Base-by-base conservation (phyloP, 2,113 vertebrate genomes). In the Petromus typicus region DNA sequence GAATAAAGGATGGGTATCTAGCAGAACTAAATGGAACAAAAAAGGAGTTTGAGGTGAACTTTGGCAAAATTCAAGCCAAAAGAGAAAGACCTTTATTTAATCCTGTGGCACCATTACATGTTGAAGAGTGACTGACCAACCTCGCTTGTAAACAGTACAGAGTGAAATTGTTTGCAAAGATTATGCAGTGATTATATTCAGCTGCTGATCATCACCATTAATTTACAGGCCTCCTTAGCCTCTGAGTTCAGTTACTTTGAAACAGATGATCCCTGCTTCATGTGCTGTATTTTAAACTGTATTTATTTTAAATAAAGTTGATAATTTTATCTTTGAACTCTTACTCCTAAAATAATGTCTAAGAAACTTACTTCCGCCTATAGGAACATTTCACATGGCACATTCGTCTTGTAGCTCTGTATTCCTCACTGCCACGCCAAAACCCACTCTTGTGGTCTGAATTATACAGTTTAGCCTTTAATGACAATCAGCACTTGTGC, bases 1-100 rank as follows among this genome's bases (percentile, higher is more conserved):
- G 98, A 71, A 76, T 99, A 63, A 98, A 97, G 95, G 98, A 97
- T 25, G 98, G 99, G 56, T 98, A 98, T 94, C 97, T 99, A 76
- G 98, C 98, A 71, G 97, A 98, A 66, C 88, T 99, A 1, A 99
- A 92, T 51, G 99, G 99, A 54, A 99, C 99, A 2, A 99, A 99
- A 97, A 99, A 99, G 91, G 99, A 99, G 96, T 99, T 99, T 98
- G 99, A 99, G 95, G 98, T 94, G 75, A 99, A 86, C 96, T 99
- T 98, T 66, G 98, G 98, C 64, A 99, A 98, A 95, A 98, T 99
- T 57, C 98, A 99, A 84, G 98, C 99, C 37, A 98, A 98, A 80
- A 98, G 97, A 93, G 98, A 99, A 92, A 98, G 99, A 71, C 99
- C 99, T 0, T 87, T 99, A 67, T 99, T 99, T 98, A 99, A 99